Evolutionary conservation across 2,797 vertebrate species (phyloP).

Genomic region (Arrhamphus sclerolepis): DNA sequence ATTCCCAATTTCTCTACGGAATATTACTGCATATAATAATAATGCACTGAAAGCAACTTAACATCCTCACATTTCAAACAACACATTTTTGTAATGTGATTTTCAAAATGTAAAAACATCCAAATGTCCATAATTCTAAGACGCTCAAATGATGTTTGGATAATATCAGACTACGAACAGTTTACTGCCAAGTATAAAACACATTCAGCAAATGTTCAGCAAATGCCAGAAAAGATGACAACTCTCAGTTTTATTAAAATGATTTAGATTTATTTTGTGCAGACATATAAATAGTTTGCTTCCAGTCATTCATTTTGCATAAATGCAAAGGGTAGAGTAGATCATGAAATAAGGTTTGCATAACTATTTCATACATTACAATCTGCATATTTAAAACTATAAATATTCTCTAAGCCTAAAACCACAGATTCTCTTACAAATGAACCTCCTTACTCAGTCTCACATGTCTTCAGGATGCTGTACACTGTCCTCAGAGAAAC

Average conservation of each 20-base stretch:
- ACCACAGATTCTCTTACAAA: constrained; percentile 69
- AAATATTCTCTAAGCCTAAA: constrained; percentile 72
- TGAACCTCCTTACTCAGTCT: constrained; percentile 6
- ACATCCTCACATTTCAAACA: too few relatives aligned
- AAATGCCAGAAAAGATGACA: constrained; percentile 12
- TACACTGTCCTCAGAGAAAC: constrained; percentile 16
- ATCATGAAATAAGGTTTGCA: constrained; percentile 41
- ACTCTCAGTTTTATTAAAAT: constrained; percentile 43
- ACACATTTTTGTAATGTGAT: too few relatives aligned
- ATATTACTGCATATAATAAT: too few relatives aligned
- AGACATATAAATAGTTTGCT: constrained; percentile 87
- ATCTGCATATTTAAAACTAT: constrained; percentile 57
- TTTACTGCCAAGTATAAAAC: constrained; percentile 1
- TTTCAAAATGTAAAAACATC: too few relatives aligned
- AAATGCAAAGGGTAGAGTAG: constrained; percentile 81
- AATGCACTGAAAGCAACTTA: too few relatives aligned
- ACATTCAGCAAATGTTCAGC: too few relatives aligned
- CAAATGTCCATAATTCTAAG: too few relatives aligned
- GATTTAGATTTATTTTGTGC: constrained; percentile 81
- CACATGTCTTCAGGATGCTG: constrained; percentile 20
- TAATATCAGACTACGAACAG: background rate
- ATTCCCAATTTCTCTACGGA: too few relatives aligned
- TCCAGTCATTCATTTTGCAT: constrained; percentile 82
- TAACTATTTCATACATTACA: constrained; percentile 26
- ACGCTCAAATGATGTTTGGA: too few relatives aligned